Conservation (phyloP, 2,888 invertebrate genomes). For the Sylvicola cinctus region DNA sequence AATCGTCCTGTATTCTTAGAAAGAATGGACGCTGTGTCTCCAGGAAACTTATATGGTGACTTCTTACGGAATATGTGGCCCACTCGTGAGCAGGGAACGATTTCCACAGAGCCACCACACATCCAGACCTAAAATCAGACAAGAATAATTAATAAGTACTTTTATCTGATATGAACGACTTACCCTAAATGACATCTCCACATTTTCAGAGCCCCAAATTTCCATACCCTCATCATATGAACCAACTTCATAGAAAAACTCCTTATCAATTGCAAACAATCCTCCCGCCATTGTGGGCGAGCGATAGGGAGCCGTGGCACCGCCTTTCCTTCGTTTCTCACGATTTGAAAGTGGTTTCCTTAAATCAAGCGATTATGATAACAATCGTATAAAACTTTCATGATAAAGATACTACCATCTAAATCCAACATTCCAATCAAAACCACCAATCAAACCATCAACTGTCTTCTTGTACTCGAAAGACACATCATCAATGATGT, state of each 20-base stretch:
- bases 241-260: constrained; percentile 12
- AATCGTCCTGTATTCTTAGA: constrained; percentile 31
- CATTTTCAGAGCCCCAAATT: constrained; percentile 14
- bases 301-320: constrained; percentile 2
- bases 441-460: constrained; percentile 4
- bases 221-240: constrained; percentile 12
- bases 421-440: constrained; percentile 4
- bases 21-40: not conserved
- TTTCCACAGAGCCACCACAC: constrained; percentile 1
- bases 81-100: constrained; percentile 1
- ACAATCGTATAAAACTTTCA: constrained; percentile 17
- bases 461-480: constrained; percentile 12
- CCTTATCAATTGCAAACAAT: constrained; percentile 11
- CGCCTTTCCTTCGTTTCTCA: constrained; percentile 41
- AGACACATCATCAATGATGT: constrained; percentile 16
- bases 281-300: constrained; percentile 9
- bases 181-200: constrained; percentile 5
- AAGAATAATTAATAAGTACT: not conserved
- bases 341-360: constrained; percentile 36
- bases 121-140: not conserved
- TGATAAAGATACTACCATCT: constrained; percentile 14
- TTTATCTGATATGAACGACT: constrained; percentile 4
- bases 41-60: constrained; percentile 1
- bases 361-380: too few species aligned
- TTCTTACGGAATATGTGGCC: constrained; percentile 1